Evolutionary conservation across 2,113 vertebrate genomes (phyloP).

Genomic region (Machaerirhynchus nigripectus): DNA sequence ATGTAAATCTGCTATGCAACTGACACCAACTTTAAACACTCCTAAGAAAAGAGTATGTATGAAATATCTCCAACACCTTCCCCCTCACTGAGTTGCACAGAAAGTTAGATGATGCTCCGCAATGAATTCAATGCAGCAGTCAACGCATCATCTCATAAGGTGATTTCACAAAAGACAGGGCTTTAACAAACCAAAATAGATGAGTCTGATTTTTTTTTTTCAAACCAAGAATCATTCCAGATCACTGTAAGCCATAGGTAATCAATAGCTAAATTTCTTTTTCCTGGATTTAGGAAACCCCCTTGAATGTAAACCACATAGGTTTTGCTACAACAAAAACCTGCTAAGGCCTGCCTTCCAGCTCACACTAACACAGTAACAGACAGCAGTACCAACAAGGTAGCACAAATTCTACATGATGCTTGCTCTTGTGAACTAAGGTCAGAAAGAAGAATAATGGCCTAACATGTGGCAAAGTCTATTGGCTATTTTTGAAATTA

Average conservation of each 20-base stretch:
- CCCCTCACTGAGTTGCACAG: background rate
- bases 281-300: background rate
- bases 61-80: background rate
- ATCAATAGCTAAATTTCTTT: background rate
- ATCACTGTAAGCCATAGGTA: background rate
- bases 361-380: background rate
- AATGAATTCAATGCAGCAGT: background rate
- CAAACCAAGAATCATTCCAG: background rate
- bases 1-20: background rate
- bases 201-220: background rate
- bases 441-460: background rate
- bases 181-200: background rate
- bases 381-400: background rate
- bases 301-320: accelerated
- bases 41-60: background rate
- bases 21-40: background rate
- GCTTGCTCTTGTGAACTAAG: background rate
- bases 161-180: background rate
- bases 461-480: background rate
- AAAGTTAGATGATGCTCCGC: background rate
- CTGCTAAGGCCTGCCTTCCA: background rate
- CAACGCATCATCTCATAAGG: background rate
- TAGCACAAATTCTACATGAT: background rate
- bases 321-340: background rate
- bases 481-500: background rate